Base-by-base conservation (phyloP, 2,888 invertebrate species). In the Azorinus chamasolen region DNA sequence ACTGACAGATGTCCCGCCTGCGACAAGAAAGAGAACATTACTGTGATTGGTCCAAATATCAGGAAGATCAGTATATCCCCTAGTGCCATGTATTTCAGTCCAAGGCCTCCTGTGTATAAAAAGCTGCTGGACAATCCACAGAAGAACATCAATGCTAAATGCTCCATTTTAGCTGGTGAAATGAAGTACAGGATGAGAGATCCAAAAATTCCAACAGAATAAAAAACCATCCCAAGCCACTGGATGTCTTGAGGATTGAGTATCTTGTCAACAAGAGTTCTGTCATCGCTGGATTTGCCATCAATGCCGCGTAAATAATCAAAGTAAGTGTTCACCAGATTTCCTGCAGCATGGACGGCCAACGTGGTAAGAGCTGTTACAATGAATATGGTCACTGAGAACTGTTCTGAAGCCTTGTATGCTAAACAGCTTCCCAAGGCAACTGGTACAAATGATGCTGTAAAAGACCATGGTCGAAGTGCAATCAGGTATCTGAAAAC, bases 41-140 rank as follows among this genome's bases (percentile, higher is more conserved):
- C 98, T 24, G 97, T 97, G 24, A 98, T 96, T 6, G 98, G 98
- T 1, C 98, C 98, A 93, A 98, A 98, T 90, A 97, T 96, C 73
- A 98, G 95, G 89, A 98, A 95, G 88, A 98, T 96, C 83, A 98
- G 94, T 62, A 98, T 96, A 94, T 98, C 98, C 62, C 98, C 98
- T 54, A 98, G 94, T 2, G 98, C 98, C 88, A 98, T 97, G 91
- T 98, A 98, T 93, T 98, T 98, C 69, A 98, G 95, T 72, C 98
- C 98, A 87, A 98, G 96, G 55, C 98, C 98, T 69, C 98, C 98
- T 0, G 98, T 98, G 90, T 98, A 98, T n/a, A 98, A 94, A 93
- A 98, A 98, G 83, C 98, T 98, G 63, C 97, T 97, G 27, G 98
- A 98, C 64, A 98, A 93, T 1, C 98, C 98, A 66, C 98, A 98